Evolutionary conservation across 2,113 vertebrate genomes (phyloP).

Genomic region (Spilogale gracilis): DNA sequence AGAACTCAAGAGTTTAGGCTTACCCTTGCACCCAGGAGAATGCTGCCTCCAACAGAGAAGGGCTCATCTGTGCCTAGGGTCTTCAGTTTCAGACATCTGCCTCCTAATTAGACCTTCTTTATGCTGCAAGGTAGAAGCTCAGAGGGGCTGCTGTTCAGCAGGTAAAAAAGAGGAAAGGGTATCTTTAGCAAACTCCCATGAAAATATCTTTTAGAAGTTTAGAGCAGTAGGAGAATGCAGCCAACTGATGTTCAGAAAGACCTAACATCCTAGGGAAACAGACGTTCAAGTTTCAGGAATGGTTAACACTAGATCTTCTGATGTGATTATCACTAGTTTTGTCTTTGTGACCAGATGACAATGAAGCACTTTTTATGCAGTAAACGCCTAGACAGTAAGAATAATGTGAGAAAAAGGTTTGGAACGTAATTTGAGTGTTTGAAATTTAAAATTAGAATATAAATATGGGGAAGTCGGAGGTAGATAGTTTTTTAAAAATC

Average conservation of each 20-base stretch:
- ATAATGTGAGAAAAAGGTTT: not conserved
- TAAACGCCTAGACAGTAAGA: not conserved
- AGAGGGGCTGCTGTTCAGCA: not conserved
- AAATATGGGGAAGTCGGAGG: not conserved
- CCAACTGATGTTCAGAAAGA: not conserved
- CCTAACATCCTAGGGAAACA: not conserved
- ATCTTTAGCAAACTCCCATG: not conserved
- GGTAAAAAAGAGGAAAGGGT: not conserved
- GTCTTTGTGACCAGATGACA: not conserved
- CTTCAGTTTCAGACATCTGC: not conserved
- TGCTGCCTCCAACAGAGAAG: not conserved
- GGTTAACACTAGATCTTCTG: not conserved
- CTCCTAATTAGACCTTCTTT: not conserved
- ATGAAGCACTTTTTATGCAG: not conserved
- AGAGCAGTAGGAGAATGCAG: not conserved
- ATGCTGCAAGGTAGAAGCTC: not conserved
- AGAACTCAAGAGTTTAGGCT: not conserved
- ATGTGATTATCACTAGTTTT: not conserved
- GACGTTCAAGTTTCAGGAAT: not conserved
- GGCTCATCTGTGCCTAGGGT: not conserved
- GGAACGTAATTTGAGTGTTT: not conserved
- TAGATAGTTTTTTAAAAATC: constrained; percentile 34
- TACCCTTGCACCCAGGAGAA: not conserved
- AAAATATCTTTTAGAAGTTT: not conserved
- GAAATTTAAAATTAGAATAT: not conserved